These are phyloP conservation scores for Odontesthes bonariensis DNA, from an alignment of 2,113 vertebrate genomes.

Conservation along the genomic window DNA sequence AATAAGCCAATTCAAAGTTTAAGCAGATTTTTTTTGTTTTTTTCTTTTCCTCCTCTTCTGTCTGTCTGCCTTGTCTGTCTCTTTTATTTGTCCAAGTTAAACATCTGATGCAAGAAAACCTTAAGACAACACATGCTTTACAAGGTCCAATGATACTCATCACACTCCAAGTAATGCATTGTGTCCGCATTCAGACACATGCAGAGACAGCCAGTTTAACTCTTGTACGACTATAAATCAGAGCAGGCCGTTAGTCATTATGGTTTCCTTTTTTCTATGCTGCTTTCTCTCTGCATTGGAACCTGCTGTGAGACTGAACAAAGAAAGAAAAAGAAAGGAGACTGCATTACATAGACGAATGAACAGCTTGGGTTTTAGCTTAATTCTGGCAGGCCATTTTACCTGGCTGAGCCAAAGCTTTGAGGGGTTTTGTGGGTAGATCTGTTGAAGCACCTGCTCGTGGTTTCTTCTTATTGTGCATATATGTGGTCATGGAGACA, in stretches of 20 bases:
- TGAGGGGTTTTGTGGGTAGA: conserved; percentile 28
- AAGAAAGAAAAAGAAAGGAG: conserved; percentile 35
- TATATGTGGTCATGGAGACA: conserved; percentile 13
- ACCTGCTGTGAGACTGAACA: conserved; percentile 61
- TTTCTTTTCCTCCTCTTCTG: conserved; percentile 29
- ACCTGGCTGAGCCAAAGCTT: conserved; percentile 44
- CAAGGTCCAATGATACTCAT: conserved; percentile 32
- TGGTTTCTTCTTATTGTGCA: background rate
- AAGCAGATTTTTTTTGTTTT: conserved; percentile 19
- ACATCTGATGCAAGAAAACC: conserved; percentile 22
- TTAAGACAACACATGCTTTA: conserved; percentile 25
- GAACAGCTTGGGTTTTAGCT: conserved; percentile 50
- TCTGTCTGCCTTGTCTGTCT: conserved; percentile 21
- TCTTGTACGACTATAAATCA: conserved; percentile 66
- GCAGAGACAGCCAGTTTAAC: conserved; percentile 19
- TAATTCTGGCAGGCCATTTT: conserved; percentile 47
- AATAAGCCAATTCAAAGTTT: conserved; percentile 53
- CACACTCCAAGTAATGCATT: conserved; percentile 19
- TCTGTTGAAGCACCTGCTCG: conserved; percentile 33
- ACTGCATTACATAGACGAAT: conserved; percentile 51
- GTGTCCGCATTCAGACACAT: conserved; percentile 24
- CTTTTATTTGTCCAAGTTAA: conserved; percentile 42
- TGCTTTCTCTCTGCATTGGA: conserved; percentile 46
- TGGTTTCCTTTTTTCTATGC: conserved; percentile 49
- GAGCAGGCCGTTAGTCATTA: conserved; percentile 63